Evolutionary conservation across 2,113 vertebrate species (phyloP), one percentile per base, ranked within the genome.

Genomic region (Rhabdornis inornatus): DNA sequence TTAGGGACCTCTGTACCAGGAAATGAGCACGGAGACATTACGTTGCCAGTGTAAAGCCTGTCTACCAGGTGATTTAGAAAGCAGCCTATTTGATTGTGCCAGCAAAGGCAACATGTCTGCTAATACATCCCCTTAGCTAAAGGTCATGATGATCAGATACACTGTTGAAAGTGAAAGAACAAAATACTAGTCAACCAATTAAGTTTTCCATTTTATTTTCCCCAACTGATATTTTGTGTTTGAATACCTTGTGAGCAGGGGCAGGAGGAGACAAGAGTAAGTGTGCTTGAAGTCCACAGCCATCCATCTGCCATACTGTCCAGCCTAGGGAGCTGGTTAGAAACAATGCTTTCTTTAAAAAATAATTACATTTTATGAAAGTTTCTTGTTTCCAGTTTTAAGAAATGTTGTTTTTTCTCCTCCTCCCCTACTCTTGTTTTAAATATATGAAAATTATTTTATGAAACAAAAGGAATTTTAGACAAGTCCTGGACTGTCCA

Each of bases 401-500:
- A 77, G 20, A 91, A 39, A 11, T 44, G 12, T 33, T 65, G 7
- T 28, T 5, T 7, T 63, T 71, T 35, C 15, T 59, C 7, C 6
- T 15, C 3, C 3, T 52, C 27, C 11, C 2, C 13, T 56, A 5
- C 6, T 15, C 35, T 44, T 55, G 14, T 68, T 83, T 81, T 74
- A 89, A 63, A 80, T 8, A 78, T 15, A 31, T 57, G 1, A 71
- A 39, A 65, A 53, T 10, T 42, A 74, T 65, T 77, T 89, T 40
- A 65, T 40, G 42, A 27, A 77, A 74, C 15, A 57, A 83, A 69
- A 69, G 13, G 21, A 37, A 71, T 63, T 74, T 82, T 77, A 87
- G n/a, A 47, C 0, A 0, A 64, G 60, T 50, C 25, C 35, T 66
- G 40, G 30, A 9, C 19, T 33, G 30, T 55, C 6, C 64, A 24